phyloP scores from a whole-genome alignment of 2,113 vertebrate genomes.

The Mormyrus iriodes region DNA sequence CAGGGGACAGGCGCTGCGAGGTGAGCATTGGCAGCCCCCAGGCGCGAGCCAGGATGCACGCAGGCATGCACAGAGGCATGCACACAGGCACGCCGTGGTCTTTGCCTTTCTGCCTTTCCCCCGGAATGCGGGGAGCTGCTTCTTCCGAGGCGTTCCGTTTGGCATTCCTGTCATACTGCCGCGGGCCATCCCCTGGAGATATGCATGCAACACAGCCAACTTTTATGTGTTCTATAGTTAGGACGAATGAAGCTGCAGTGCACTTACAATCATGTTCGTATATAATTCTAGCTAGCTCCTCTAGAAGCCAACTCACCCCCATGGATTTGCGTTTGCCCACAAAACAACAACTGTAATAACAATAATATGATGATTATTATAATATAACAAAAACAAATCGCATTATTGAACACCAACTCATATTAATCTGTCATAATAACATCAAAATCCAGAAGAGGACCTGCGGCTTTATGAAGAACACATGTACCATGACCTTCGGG shows the following conservation, averaged over 20 bases:
- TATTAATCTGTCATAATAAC: background rate
- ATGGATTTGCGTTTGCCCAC: background rate
- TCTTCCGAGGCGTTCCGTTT: slow-evolving; percentile 7
- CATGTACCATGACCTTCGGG: background rate
- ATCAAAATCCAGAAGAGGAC: background rate
- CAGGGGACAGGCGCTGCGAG: background rate
- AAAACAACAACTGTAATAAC: background rate
- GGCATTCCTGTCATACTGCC: slow-evolving; percentile 15
- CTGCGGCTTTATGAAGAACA: background rate
- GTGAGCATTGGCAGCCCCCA: background rate
- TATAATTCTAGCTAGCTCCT: background rate
- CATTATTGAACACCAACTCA: background rate
- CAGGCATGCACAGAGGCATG: background rate
- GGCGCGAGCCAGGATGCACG: background rate
- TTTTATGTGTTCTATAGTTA: background rate
- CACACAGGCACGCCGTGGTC: background rate
- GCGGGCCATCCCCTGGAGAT: slow-evolving; percentile 5
- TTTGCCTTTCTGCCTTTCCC: background rate
- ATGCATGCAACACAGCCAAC: background rate
- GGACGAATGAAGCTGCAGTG: background rate
- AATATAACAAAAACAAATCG: background rate
- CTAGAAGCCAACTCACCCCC: background rate
- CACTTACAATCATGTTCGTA: background rate
- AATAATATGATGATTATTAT: background rate
- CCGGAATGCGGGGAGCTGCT: background rate